These are phyloP conservation scores for Phalacrocorax pelagicus DNA, from an alignment of 2,113 vertebrate genomes.

Conservation along the genomic window DNA sequence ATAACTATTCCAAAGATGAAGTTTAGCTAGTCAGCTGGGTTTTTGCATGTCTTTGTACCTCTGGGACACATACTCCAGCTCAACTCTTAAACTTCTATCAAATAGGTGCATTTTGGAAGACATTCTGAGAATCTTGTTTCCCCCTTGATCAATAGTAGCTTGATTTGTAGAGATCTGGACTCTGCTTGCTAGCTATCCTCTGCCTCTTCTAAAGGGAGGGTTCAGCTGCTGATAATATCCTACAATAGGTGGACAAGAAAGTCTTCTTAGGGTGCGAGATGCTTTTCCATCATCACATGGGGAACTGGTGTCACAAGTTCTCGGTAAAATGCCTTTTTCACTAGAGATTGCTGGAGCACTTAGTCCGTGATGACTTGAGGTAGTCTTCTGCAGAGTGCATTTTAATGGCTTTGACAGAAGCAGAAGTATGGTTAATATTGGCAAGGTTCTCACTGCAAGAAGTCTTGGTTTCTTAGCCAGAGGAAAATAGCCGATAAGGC, in stretches of 20 bases:
- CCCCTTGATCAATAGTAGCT: neutral
- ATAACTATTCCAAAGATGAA: neutral
- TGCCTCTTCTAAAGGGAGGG: neutral
- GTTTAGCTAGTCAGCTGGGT: neutral
- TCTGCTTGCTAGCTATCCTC: neutral
- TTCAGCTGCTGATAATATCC: neutral
- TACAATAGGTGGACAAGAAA: neutral
- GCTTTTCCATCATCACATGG: neutral
- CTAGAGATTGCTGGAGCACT: neutral
- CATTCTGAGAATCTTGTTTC: neutral
- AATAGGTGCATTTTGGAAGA: neutral
- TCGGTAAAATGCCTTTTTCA: neutral
- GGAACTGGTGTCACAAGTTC: neutral
- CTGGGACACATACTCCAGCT: neutral
- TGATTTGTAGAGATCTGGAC: neutral
- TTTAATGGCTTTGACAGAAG: constrained; percentile 18
- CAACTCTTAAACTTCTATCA: neutral
- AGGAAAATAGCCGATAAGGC: neutral
- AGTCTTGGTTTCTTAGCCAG: neutral
- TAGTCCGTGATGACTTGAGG: neutral
- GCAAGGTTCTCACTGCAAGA: neutral
- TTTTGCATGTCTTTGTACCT: neutral
- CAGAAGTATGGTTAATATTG: neutral
- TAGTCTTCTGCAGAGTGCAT: neutral
- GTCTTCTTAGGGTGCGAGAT: neutral